Conservation (phyloP, 2,797 vertebrate species). For the Florisuga fusca region DNA sequence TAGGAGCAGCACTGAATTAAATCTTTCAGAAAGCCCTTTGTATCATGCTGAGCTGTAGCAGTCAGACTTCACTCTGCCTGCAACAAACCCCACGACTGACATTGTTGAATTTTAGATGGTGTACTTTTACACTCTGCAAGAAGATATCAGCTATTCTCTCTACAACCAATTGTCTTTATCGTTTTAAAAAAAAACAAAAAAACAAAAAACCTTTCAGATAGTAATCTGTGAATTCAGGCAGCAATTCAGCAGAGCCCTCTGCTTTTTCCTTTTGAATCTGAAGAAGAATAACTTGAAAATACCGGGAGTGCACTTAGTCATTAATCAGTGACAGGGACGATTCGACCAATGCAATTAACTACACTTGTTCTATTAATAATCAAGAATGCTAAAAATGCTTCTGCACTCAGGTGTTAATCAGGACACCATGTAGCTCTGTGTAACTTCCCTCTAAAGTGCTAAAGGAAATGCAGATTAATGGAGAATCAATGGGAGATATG, state of each 20-base stretch:
- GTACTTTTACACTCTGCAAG: slow-evolving; percentile 40
- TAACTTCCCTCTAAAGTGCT: neutral
- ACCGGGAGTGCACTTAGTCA: slow-evolving; percentile 11
- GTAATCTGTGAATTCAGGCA: too few relatives aligned
- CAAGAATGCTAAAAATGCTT: slow-evolving; percentile 35
- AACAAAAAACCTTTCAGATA: neutral
- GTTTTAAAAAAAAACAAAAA: neutral
- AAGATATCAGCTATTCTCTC: slow-evolving; percentile 50
- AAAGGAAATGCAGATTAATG: slow-evolving; percentile 57
- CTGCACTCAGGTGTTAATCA: slow-evolving; percentile 64
- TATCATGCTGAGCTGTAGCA: slow-evolving; percentile 26
- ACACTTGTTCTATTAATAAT: slow-evolving; percentile 69
- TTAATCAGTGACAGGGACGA: slow-evolving; percentile 53
- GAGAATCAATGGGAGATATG: slow-evolving; percentile 52
- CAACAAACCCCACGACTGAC: slow-evolving; percentile 57
- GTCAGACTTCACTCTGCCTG: neutral
- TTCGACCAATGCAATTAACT: slow-evolving; percentile 60
- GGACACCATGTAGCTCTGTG: neutral
- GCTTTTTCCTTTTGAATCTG: neutral
- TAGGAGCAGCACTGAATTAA: neutral
- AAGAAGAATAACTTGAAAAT: slow-evolving; percentile 3
- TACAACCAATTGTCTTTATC: slow-evolving; percentile 39
- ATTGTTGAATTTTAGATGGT: slow-evolving; percentile 51
- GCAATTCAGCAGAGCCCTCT: neutral
- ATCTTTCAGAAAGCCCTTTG: slow-evolving; percentile 19